phyloP scores from a whole-genome alignment of 2,888 invertebrate genomes.

The Drosophila ustulata region DNA sequence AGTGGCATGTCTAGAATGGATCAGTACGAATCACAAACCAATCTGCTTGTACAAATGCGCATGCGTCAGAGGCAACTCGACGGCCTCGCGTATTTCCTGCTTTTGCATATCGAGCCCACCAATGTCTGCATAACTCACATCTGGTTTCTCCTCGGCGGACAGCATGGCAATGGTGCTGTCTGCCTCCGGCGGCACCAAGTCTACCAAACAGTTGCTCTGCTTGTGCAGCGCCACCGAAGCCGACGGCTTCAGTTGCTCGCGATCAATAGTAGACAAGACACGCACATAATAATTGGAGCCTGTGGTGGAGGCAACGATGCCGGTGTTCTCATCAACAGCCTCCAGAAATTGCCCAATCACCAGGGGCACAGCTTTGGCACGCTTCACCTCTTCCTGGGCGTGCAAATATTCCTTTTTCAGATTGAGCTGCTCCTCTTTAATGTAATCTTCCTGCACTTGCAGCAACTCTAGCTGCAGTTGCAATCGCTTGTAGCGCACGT shows the following conservation, averaged over 20 bases:
- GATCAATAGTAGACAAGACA: slow-evolving; percentile 96
- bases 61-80: slow-evolving; percentile 98
- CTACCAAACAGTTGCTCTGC: slow-evolving; percentile 99
- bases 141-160: slow-evolving; percentile 97
- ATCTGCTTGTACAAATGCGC: slow-evolving; percentile 99
- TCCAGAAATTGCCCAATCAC: slow-evolving; percentile 99
- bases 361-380: slow-evolving; percentile 99
- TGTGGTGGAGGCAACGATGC: slow-evolving; percentile 99
- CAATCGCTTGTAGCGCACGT: slow-evolving; percentile 98
- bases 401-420: slow-evolving; percentile 99
- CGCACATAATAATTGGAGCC: slow-evolving; percentile 88
- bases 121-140: slow-evolving; percentile 97
- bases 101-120: slow-evolving; percentile 99
- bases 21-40: slow-evolving; percentile 86
- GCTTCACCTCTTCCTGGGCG: slow-evolving; percentile 98
- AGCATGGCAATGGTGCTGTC: slow-evolving; percentile 99
- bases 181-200: slow-evolving; percentile 99
- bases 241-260: slow-evolving; percentile 98
- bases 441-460: slow-evolving; percentile 99
- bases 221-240: slow-evolving; percentile 99
- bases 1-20: not conserved
- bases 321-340: slow-evolving; percentile 99
- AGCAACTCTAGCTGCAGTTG: slow-evolving; percentile 98
- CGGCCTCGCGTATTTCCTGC: slow-evolving; percentile 99
- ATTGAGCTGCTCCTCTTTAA: slow-evolving; percentile 99